Percentiles rank a stretch among this genome's conserved stretches.
Conservation (phyloP, 2,113 vertebrate genomes). For the Aramus guarauna region DNA sequence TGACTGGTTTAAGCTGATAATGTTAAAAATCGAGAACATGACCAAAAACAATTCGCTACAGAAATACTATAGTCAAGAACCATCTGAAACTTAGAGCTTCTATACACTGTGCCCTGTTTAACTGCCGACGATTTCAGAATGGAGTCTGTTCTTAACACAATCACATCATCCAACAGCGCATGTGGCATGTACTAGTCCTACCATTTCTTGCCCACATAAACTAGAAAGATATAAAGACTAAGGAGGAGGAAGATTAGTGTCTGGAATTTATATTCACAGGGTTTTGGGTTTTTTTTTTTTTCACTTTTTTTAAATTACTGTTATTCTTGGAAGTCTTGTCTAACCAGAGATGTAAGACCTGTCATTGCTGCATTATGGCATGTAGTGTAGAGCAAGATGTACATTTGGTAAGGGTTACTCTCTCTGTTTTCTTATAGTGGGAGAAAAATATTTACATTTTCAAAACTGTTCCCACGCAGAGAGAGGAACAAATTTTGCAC, state of each 20-base stretch:
- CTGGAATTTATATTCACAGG: not conserved
- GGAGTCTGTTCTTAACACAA: not conserved
- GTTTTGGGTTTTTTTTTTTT: not conserved
- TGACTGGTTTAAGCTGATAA: not conserved
- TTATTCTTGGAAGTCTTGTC: not conserved
- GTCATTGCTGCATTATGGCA: not conserved
- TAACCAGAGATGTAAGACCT: not conserved
- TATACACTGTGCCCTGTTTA: not conserved
- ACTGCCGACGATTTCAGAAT: not conserved
- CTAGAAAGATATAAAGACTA: not conserved
- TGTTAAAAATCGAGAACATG: not conserved
- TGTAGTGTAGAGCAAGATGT: not conserved
- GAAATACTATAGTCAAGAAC: not conserved
- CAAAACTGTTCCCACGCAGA: not conserved
- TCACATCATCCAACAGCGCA: not conserved
- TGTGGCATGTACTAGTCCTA: not conserved
- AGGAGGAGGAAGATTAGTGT: not conserved
- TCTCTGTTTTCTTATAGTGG: not conserved
- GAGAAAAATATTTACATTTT: conserved; percentile 12
- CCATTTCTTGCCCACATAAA: not conserved
- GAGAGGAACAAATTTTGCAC: not conserved
- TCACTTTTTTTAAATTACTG: not conserved
- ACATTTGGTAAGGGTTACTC: not conserved
- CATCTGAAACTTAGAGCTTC: not conserved
- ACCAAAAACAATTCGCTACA: not conserved